These are phyloP conservation scores for Hippocampus comes DNA, from an alignment of 2,113 vertebrate species.

Conservation along the genomic window DNA sequence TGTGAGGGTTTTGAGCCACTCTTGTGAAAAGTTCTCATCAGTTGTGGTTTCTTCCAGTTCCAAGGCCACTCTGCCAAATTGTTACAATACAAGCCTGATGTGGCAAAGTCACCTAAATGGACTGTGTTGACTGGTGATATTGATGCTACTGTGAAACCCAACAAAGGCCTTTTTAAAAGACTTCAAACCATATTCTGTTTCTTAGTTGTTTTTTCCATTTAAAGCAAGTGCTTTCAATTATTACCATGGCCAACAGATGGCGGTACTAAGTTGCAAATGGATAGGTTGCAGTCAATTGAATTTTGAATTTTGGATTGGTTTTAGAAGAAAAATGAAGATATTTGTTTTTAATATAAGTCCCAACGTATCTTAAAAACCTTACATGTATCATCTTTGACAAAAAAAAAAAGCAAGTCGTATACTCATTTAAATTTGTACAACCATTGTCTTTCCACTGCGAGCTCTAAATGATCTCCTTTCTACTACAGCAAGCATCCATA, in stretches of 20 bases:
- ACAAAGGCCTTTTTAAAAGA: constrained; percentile 52
- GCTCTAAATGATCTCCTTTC: not conserved
- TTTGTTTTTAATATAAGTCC: not conserved
- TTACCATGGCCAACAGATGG: constrained; percentile 52
- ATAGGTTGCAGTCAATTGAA: not conserved
- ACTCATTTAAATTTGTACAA: not conserved
- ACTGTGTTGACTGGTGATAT: constrained; percentile 10
- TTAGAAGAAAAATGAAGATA: not conserved
- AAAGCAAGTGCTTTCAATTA: constrained; percentile 9
- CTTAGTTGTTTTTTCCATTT: not conserved
- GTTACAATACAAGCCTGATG: constrained; percentile 29
- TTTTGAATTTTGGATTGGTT: not conserved
- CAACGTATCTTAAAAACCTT: not conserved
- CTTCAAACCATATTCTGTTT: constrained; percentile 15
- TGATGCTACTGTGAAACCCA: constrained; percentile 47
- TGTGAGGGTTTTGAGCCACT: constrained; percentile 24
- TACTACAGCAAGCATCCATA: not conserved
- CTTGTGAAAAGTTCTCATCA: constrained; percentile 13
- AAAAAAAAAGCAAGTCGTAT: not conserved
- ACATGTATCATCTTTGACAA: too few relatives aligned
- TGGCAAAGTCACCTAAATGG: constrained; percentile 3
- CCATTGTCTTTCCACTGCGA: not conserved
- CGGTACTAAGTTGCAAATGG: constrained; percentile 44
- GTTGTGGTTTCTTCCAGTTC: constrained; percentile 12
- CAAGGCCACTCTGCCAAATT: constrained; percentile 10